Base-by-base conservation (phyloP, 2,113 vertebrate species). In the Sardina pilchardus region DNA sequence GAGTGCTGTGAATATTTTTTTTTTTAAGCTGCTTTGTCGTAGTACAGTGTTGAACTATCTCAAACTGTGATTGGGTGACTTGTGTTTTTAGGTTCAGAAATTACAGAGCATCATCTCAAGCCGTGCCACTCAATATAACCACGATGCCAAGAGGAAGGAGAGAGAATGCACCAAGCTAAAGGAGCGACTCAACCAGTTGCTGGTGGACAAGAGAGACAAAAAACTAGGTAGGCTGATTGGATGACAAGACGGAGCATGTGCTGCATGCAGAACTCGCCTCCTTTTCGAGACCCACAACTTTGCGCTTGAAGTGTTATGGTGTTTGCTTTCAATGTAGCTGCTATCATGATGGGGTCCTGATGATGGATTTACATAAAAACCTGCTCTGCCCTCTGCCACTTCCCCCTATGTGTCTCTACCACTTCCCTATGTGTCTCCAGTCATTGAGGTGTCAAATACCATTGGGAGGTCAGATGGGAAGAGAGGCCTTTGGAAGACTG, bases 81-180 rank as follows among this genome's bases (percentile, higher is more conserved):
- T 44, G n/a, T 83, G 10, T 85, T 34, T 71, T 88, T 91, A 99
- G 98, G 96, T 98, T 14, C 98, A 98, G 90, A 99, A 99, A 91
- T 93, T 99, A 83, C 98, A 99, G 91, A 98, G 93, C 84, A 96
- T 99, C 88, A 97, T 99, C 85, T 92, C 97, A 86, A 98, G 98
- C 89, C 96, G 98, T 88, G 97, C 97, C 88, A 97, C 96, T 30
- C 98, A 99, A 83, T 99, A 98, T 91, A 97, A 95, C 94, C 98
- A 99, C 43, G 97, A 99, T 84, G 96, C 97, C 94, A 99, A 99
- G 91, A 97, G 98, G 82, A 98, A 97, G 91, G 98, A 99, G 81
- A 95, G 97, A 86, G 98, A 99, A 91, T 95, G 95, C 86, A 95
- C 94, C 86, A 99, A 98, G 89, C 93, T 99, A 85, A 99, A 97